A percentile compares a stretch with the other conserved stretches of the same genome.
Evolutionary conservation across 2,113 vertebrate genomes (phyloP).

Genomic region (Tauraco erythrolophus): DNA sequence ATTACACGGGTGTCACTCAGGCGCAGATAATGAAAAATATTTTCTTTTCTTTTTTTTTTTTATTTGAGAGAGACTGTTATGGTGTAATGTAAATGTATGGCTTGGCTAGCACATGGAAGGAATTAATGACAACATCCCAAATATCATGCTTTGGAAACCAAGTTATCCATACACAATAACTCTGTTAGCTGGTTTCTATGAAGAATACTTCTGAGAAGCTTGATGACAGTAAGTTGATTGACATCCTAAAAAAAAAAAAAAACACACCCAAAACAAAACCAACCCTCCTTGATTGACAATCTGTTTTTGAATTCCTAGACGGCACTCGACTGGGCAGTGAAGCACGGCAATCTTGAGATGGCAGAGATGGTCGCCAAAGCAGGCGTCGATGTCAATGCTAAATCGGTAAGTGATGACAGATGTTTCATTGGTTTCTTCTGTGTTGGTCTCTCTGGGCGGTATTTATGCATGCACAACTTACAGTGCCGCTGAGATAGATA

Average conservation of each 20-base stretch:
- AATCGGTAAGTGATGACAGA: slow-evolving; percentile 83
- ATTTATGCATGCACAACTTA: slow-evolving; percentile 71
- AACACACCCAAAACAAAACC: neutral
- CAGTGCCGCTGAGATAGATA: neutral
- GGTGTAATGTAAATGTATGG: slow-evolving; percentile 1
- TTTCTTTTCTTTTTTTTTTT: neutral
- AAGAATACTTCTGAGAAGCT: slow-evolving; percentile 48
- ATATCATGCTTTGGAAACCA: slow-evolving; percentile 15
- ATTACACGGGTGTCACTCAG: slow-evolving; percentile 50
- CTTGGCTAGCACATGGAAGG: neutral
- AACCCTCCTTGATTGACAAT: slow-evolving; percentile 68
- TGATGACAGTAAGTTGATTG: slow-evolving; percentile 65
- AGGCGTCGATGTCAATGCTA: slow-evolving; percentile 81
- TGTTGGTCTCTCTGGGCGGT: slow-evolving; percentile 64
- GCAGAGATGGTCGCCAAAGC: slow-evolving; percentile 78
- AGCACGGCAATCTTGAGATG: slow-evolving; percentile 71
- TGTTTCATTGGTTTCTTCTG: slow-evolving; percentile 68
- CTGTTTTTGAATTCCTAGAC: slow-evolving; percentile 72
- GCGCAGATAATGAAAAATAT: slow-evolving; percentile 56
- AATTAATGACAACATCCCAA: slow-evolving; percentile 35
- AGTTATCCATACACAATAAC: slow-evolving; percentile 21
- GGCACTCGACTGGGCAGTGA: slow-evolving; percentile 78
- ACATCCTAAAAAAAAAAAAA: slow-evolving; percentile 35
- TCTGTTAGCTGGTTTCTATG: slow-evolving; percentile 15
- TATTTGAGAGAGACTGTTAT: neutral